A percentile compares a stretch with the other conserved stretches of the same genome.
Conservation (phyloP, 2,888 invertebrate species). For the Dione juno region DNA sequence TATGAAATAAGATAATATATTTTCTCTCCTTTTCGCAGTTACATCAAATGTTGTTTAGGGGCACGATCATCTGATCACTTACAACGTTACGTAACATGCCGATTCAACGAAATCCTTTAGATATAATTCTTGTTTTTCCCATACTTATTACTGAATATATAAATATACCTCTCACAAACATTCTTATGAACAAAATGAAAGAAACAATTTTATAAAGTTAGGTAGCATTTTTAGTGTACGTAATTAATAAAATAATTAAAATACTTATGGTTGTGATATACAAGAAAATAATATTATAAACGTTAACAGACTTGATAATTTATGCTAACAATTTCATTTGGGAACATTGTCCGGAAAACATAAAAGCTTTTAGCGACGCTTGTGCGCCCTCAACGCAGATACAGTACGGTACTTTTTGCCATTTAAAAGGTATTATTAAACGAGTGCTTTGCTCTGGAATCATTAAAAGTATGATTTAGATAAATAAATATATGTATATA, state of each 20-base stretch:
- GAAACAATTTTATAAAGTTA: no score
- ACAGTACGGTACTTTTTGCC: slow-evolving; percentile 47
- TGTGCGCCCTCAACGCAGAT: slow-evolving; percentile 48
- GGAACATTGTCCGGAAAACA: slow-evolving; percentile 66
- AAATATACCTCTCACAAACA: not conserved
- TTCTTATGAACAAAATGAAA: no score
- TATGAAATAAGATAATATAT: not conserved
- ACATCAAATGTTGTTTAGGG: not conserved
- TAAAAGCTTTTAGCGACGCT: slow-evolving; percentile 70
- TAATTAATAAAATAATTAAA: not conserved
- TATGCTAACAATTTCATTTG: slow-evolving; percentile 46
- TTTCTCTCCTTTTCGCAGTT: not conserved
- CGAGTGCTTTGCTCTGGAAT: slow-evolving; percentile 53
- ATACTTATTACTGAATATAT: not conserved
- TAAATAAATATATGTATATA: slow-evolving; percentile 5
- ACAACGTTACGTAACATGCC: not conserved
- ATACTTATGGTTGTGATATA: no score
- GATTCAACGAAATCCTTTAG: not conserved
- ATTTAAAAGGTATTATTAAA: slow-evolving; percentile 65
- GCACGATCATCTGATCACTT: not conserved
- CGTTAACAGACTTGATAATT: slow-evolving; percentile 39
- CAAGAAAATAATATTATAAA: slow-evolving; percentile 18
- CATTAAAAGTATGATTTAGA: slow-evolving; percentile 54
- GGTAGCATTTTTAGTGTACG: no score
- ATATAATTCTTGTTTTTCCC: not conserved